Evolutionary conservation across 2,113 vertebrate species (phyloP), one percentile per base, ranked within the genome.

Genomic region (Gnathonemus longibarbis): DNA sequence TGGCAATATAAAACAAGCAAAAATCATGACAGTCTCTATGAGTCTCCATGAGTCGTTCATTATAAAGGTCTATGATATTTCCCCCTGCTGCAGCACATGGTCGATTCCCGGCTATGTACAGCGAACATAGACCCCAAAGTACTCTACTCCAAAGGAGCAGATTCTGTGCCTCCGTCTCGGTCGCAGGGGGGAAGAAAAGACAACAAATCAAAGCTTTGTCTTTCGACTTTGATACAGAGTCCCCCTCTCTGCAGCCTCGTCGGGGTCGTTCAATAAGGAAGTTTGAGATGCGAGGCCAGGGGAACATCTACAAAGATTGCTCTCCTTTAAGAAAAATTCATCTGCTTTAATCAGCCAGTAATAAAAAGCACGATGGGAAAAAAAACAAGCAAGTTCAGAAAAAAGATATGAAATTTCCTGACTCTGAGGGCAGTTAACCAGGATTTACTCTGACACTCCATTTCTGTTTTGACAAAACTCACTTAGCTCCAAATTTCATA

Each of bases 161-260:
- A 49, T 9, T 58, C 19, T 52, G 27, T 15, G 74, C 77, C 50
- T 39, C 27, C 15, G 10, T 42, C 31, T 46, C 8, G 53, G 31
- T 39, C 49, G 11, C 53, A 53, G 48, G 86, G 88, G 87, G 88
- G 84, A 49, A 90, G 88, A 88, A n/a, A 70, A 88, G 39, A 35
- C 62, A 88, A 84, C 90, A 90, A 94, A 95, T 95, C 93, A 94
- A 95, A 94, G 83, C 89, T 62, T 89, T 91, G 91, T 94, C 91
- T 91, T 90, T 80, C 85, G 48, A 89, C 93, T 95, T 95, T 95
- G 92, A 95, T 94, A 93, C 91, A 49, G 90, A 92, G 88, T 90
- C 87, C 90, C 88, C 91, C 85, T 84, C 91, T 70, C n/a, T 49
- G 56, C 50, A 91, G 90, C 91, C 91, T 91, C 93, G 91, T 89